phyloP scores from a whole-genome alignment of 2,888 invertebrate genomes.

The Phania funesta region DNA sequence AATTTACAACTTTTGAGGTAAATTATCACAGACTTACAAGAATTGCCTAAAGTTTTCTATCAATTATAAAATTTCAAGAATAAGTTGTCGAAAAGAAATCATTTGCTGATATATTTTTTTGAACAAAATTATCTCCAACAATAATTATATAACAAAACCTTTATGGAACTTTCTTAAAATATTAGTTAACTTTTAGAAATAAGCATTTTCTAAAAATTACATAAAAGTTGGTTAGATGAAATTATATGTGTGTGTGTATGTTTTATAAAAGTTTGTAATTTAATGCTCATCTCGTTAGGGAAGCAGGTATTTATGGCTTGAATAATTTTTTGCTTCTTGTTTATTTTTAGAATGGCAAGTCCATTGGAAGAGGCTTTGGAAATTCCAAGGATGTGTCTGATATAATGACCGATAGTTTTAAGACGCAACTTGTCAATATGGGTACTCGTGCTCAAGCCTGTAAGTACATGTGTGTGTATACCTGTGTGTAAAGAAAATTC shows the following conservation, averaged over 20 bases:
- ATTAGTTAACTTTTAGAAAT: too few relatives aligned
- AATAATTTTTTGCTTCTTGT: neutral
- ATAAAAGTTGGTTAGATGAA: too few relatives aligned
- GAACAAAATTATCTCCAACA: too few relatives aligned
- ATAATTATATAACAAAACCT: too few relatives aligned
- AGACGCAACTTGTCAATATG: constrained; percentile 89
- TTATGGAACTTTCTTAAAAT: too few relatives aligned
- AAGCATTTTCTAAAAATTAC: too few relatives aligned
- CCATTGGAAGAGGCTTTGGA: constrained; percentile 78
- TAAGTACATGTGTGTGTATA: too few relatives aligned
- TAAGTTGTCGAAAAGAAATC: too few relatives aligned
- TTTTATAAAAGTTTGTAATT: neutral
- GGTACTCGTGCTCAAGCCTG: constrained; percentile 96
- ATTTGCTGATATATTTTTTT: too few relatives aligned
- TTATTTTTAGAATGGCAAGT: constrained; percentile 75
- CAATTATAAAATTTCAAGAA: too few relatives aligned
- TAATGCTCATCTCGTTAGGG: neutral
- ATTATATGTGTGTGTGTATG: too few relatives aligned
- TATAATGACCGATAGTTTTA: constrained; percentile 86
- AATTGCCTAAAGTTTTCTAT: neutral
- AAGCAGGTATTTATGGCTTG: neutral
- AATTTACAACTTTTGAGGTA: constrained; percentile 79
- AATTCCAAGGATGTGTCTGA: constrained; percentile 79
- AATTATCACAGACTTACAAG: constrained; percentile 56
- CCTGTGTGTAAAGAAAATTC: too few relatives aligned